These are phyloP conservation scores for Panagrolaimus sp. DNA, from an alignment of 1,140 invertebrate genomes.

Conservation along the genomic window DNA sequence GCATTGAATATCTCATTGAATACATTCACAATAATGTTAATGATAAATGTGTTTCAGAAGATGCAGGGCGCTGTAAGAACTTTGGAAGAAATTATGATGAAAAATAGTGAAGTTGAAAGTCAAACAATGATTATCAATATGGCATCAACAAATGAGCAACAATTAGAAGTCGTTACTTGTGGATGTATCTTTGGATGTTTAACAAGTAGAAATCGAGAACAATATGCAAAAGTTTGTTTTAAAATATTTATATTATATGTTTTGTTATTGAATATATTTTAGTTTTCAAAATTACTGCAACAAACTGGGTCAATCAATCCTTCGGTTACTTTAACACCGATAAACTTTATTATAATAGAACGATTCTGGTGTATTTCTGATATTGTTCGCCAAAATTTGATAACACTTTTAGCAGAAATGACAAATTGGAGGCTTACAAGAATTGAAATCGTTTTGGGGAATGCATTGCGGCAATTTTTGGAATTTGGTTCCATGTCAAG, in stretches of 20 bases:
- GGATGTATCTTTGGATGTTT: neutral
- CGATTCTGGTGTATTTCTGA: neutral
- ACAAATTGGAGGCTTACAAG: neutral
- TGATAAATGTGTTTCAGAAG: slow-evolving; percentile 7
- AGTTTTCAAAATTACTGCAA: slow-evolving; percentile 14
- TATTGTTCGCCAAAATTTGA: neutral
- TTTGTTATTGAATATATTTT: neutral
- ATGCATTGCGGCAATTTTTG: neutral
- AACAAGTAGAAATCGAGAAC: neutral
- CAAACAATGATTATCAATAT: neutral
- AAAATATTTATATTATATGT: neutral
- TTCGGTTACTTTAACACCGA: neutral
- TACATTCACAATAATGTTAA: neutral
- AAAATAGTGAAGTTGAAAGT: neutral
- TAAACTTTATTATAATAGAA: neutral
- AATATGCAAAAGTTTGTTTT: neutral
- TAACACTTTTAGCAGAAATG: neutral
- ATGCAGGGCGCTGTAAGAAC: neutral
- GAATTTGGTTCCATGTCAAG: neutral
- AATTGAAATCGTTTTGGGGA: neutral
- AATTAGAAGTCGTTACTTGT: neutral
- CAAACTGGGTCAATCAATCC: neutral
- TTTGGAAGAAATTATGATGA: slow-evolving; percentile 3
- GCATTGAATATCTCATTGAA: too few species aligned
- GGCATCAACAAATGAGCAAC: neutral